A percentile compares a stretch with the other conserved stretches of the same genome.
Conservation (phyloP, 2,888 invertebrate genomes). For the Alviniconcha strummeri region DNA sequence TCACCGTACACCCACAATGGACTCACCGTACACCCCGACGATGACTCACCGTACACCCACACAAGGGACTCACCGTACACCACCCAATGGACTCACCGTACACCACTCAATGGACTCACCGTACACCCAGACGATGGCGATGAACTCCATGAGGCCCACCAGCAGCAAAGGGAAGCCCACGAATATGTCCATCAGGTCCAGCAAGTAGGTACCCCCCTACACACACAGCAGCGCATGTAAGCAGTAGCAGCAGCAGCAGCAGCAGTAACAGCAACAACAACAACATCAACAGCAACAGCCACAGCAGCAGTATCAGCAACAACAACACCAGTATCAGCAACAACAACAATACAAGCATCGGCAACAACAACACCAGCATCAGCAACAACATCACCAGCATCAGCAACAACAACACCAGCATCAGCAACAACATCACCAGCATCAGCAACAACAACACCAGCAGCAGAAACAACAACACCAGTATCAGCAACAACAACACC, state of each 20-base stretch:
- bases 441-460: too few species aligned
- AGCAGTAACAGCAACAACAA: not conserved
- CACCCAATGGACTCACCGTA: too few species aligned
- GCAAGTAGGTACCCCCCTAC: slow-evolving; percentile 41
- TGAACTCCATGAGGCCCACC: slow-evolving; percentile 69
- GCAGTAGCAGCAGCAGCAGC: not conserved
- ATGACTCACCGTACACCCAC: too few species aligned
- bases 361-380: too few species aligned
- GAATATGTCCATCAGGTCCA: slow-evolving; percentile 47
- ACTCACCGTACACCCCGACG: too few species aligned
- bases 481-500: too few species aligned
- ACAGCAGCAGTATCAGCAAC: not conserved
- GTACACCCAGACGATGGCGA: slow-evolving; percentile 70
- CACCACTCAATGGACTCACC: slow-evolving; percentile 55
- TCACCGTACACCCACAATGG: too few species aligned
- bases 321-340: not conserved
- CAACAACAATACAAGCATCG: not conserved
- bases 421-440: too few species aligned
- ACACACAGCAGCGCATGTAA: slow-evolving; percentile 22
- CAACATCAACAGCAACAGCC: not conserved
- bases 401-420: too few species aligned
- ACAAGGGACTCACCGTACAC: too few species aligned
- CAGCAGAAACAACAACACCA: too few species aligned
- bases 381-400: too few species aligned
- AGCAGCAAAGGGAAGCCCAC: slow-evolving; percentile 72